Percentiles rank a stretch among this genome's conserved stretches.
These are phyloP conservation scores for Erpornis zantholeuca DNA, from an alignment of 2,113 vertebrate species.

Conservation along the genomic window DNA sequence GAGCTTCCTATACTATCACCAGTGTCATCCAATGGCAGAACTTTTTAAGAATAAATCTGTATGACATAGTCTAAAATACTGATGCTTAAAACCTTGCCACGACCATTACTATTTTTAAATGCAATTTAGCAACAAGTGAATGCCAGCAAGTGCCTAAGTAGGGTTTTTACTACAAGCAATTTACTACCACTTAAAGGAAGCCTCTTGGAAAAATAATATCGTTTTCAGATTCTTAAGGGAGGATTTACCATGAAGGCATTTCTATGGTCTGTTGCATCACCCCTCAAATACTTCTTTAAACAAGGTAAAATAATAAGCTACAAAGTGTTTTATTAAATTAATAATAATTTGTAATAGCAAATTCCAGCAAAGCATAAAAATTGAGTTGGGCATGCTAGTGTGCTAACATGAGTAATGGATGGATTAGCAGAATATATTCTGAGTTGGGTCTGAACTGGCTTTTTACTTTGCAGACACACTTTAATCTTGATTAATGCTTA, in stretches of 20 bases:
- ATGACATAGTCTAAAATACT: neutral
- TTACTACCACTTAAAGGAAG: neutral
- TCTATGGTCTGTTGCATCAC: neutral
- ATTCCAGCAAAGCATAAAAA: constrained; percentile 23
- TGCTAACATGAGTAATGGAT: neutral
- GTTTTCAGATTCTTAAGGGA: constrained; percentile 17
- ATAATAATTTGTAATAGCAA: neutral
- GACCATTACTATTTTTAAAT: neutral
- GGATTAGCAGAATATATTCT: neutral
- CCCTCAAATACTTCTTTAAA: neutral
- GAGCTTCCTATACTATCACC: neutral
- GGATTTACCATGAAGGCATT: neutral
- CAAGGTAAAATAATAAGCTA: neutral
- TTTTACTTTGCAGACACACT: neutral
- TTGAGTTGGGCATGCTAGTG: neutral
- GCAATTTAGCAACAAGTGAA: neutral
- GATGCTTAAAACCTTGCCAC: neutral
- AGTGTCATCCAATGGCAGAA: neutral
- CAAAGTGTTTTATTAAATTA: neutral
- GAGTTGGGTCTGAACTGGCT: neutral
- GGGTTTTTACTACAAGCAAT: neutral
- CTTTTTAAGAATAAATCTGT: neutral
- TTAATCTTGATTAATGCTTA: neutral
- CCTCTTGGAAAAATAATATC: neutral
- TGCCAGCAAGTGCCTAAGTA: neutral